Evolutionary conservation across 2,888 invertebrate genomes (phyloP).

Genomic region (Hyalella azteca): DNA sequence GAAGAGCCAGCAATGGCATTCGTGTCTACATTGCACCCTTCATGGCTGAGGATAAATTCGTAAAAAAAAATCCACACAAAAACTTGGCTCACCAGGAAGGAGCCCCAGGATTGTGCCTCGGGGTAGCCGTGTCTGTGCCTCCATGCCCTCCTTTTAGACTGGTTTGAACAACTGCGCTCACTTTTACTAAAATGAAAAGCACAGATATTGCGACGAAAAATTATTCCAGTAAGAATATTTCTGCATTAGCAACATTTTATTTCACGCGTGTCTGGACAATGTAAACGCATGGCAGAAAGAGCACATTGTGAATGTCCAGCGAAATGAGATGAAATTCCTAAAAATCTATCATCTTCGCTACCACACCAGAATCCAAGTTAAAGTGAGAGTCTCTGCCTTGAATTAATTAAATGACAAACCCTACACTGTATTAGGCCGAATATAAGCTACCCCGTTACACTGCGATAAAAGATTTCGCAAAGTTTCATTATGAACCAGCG

Average conservation of each 20-base stretch:
- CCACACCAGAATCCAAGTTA: background rate
- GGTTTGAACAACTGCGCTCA: background rate
- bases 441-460: too few species aligned
- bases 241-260: background rate
- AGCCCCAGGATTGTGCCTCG: background rate
- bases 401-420: too few species aligned
- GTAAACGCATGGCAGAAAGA: background rate
- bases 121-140: background rate
- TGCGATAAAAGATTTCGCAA: too few species aligned
- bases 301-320: background rate
- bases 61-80: background rate
- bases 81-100: conserved; percentile 19
- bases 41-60: background rate
- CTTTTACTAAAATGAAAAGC: background rate
- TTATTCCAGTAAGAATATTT: background rate
- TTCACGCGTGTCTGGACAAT: background rate
- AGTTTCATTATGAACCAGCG: too few species aligned
- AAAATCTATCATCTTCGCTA: background rate
- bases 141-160: background rate
- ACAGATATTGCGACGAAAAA: background rate
- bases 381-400: too few species aligned
- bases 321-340: background rate
- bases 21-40: background rate
- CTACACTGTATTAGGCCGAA: too few species aligned
- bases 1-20: background rate